Conservation (phyloP, 1,140 invertebrate genomes). For the Meteorus sp. region DNA sequence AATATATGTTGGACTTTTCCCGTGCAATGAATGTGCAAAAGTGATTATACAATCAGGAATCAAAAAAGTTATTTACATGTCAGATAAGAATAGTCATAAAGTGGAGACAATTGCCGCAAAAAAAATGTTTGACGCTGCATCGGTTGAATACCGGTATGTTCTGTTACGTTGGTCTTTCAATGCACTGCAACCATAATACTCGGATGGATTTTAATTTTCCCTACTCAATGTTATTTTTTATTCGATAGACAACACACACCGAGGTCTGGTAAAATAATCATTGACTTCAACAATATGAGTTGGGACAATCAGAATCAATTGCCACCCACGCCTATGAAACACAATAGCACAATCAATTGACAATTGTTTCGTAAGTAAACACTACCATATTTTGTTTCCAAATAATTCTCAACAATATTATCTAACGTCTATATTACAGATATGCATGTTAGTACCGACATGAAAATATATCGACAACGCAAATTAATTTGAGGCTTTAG, state of each 20-base stretch:
- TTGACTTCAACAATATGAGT: conserved; percentile 68
- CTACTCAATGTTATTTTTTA: conserved; percentile 36
- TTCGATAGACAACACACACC: conserved; percentile 71
- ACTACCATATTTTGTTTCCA: too few species aligned
- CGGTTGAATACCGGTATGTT: conserved; percentile 66
- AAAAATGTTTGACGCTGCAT: conserved; percentile 77
- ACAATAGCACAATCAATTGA: not conserved
- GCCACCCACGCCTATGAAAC: conserved; percentile 28
- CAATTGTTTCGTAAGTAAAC: too few species aligned
- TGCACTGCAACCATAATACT: not conserved
- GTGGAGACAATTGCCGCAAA: conserved; percentile 71
- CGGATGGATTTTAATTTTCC: not conserved
- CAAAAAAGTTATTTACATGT: conserved; percentile 76
- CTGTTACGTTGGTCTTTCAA: not conserved
- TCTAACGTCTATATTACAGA: too few species aligned
- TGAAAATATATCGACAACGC: too few species aligned
- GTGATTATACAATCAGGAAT: conserved; percentile 96
- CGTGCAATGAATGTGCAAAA: conserved; percentile 97
- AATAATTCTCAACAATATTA: too few species aligned
- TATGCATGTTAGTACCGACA: too few species aligned
- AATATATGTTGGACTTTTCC: conserved; percentile 88
- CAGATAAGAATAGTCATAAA: conserved; percentile 77
- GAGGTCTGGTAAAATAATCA: conserved; percentile 65
- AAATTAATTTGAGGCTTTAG: too few species aligned
- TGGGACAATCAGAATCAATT: conserved; percentile 59